A percentile compares a stretch with the other conserved stretches of the same genome.
These are phyloP conservation scores for Conus betulinus DNA, from an alignment of 1,140 invertebrate genomes.

Conservation along the genomic window DNA sequence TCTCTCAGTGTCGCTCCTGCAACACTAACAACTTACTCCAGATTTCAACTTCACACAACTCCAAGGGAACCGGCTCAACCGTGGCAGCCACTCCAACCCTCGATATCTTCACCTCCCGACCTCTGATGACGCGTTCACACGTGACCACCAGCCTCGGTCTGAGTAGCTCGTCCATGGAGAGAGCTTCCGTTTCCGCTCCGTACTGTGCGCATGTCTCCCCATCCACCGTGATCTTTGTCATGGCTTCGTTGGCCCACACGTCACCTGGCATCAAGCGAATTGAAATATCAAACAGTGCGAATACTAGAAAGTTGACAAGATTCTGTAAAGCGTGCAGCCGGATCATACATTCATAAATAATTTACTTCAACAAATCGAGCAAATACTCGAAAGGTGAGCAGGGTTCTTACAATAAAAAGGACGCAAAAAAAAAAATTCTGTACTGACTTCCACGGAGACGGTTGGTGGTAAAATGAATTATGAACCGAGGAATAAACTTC, in stretches of 20 bases:
- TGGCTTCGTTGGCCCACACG: neutral
- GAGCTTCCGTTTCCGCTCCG: neutral
- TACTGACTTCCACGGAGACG: too few species aligned
- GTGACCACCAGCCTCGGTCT: conserved; percentile 9
- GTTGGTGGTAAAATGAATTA: too few species aligned
- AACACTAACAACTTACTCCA: neutral
- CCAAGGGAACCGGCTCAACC: neutral
- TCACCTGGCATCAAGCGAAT: neutral
- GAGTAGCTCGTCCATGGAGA: neutral
- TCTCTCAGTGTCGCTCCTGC: neutral
- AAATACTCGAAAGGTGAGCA: too few species aligned
- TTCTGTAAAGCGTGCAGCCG: too few species aligned
- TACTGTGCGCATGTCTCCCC: neutral
- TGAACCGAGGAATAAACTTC: too few species aligned
- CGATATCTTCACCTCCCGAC: neutral
- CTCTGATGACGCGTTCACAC: neutral
- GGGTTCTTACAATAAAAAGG: too few species aligned
- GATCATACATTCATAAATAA: too few species aligned
- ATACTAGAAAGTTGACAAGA: too few species aligned
- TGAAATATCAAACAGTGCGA: too few species aligned
- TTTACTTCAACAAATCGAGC: too few species aligned
- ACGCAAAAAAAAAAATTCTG: too few species aligned
- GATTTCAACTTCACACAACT: neutral
- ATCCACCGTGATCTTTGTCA: conserved; percentile 1
- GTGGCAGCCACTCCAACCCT: neutral